Base-by-base conservation (phyloP, 2,888 invertebrate genomes). In the Mellilla xanthometata region DNA sequence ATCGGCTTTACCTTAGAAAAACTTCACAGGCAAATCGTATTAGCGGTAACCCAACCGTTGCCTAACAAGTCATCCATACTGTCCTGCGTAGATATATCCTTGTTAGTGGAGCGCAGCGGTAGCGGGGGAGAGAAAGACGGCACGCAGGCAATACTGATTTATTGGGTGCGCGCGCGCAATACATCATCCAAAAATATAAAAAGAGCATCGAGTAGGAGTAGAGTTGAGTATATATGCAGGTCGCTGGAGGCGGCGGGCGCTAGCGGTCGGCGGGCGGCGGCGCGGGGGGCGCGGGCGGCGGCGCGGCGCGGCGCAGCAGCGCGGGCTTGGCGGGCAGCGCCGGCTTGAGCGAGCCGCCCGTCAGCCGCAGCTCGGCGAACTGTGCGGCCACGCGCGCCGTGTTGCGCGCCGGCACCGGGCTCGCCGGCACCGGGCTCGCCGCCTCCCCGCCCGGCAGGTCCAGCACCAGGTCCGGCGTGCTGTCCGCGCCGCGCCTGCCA, bases 251-350 rank as follows among this genome's bases (percentile, higher is more conserved):
- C 19, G 3, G 23, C 7, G 3, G 7, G 23, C 3, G 23, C 6
- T n/a, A 23, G 8, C 2, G 7, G 23, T 23, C 23, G 4, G 3
- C 23, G 4, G 23, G 3, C 4, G 23, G 5, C 5, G 23, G 23
- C 23, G 23, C 23, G 23, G 3, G 5, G 23, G 23, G 30, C 42
- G 39, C 11, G 33, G 23, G 40, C 45, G 41, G 31, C 7, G 54
- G 26, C 32, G 50, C 49, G 41, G 59, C 39, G 40, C 54, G 43
- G 51, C 85, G 78, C 81, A 96, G 92, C 61, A 96, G 93, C 61
- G 94, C 93, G 9, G 96, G 96, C 84, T 96, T 96, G 38, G 94
- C 93, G 74, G 95, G 94, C 48, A 94, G 91, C 68, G 94, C 93
- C 5, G 95, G 95, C 75, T 94, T 95, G 50, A 92, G 91, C 51